phyloP scores from a whole-genome alignment of 1,140 invertebrate genomes.

The Apis dorsata region DNA sequence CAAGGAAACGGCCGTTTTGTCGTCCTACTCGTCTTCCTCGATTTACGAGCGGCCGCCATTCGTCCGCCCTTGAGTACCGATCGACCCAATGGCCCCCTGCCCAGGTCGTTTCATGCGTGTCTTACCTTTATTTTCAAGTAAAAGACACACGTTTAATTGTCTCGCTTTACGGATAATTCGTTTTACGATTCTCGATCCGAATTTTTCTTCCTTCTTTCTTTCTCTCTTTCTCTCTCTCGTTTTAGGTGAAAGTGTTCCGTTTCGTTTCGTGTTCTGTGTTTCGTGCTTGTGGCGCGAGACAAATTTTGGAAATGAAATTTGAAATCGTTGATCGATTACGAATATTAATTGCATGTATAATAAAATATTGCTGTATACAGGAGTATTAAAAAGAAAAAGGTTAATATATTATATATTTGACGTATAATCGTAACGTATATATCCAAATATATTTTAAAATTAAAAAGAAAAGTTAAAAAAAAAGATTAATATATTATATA shows the following conservation, averaged over 20 bases:
- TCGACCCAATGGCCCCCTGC: constrained; percentile 50
- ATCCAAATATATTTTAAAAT: background rate
- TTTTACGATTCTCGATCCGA: background rate
- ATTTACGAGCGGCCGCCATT: constrained; percentile 71
- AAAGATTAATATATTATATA: background rate
- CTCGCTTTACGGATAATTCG: background rate
- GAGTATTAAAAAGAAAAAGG: too few relatives aligned
- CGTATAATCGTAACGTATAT: too few relatives aligned
- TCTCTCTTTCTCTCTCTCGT: too few relatives aligned
- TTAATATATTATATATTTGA: background rate
- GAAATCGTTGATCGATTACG: too few relatives aligned
- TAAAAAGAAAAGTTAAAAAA: too few relatives aligned
- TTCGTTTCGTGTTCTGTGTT: too few relatives aligned
- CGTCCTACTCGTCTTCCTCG: constrained; percentile 45
- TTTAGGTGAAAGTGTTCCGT: too few relatives aligned
- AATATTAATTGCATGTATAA: too few relatives aligned
- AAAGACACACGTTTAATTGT: constrained; percentile 10
- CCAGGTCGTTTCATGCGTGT: constrained; percentile 28
- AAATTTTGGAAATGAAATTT: too few relatives aligned
- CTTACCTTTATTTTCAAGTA: constrained; percentile 19
- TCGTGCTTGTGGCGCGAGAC: too few relatives aligned
- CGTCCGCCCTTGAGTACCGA: constrained; percentile 58
- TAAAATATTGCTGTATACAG: too few relatives aligned
- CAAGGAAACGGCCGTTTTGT: constrained; percentile 66
- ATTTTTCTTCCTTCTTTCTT: background rate